Base-by-base conservation (phyloP, 2,113 vertebrate species). In the Leiothrix lutea region DNA sequence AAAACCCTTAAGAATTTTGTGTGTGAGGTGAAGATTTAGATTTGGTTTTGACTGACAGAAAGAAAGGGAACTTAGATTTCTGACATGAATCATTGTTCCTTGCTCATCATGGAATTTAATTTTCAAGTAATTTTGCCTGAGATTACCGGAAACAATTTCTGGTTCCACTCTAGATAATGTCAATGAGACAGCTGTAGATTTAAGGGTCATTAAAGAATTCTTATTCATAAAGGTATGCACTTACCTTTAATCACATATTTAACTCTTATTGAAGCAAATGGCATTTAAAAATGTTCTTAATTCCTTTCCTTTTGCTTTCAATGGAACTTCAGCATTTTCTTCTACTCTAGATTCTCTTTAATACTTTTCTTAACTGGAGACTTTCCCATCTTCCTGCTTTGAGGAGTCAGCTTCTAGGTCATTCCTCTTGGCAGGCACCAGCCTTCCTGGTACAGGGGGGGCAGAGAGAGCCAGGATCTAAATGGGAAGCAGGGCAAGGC, bases 161-260 rank as follows among this genome's bases (percentile, higher is more conserved):
- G 9, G 26, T 54, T 90, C 58, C 26, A 86, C 56, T 92, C n/a
- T 66, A 88, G 75, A 67, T 91, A 91, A 73, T 66, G 22, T 71
- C 18, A 11, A 88, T 90, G 60, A 88, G 86, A 94, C 38, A 80
- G 80, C 51, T 86, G 64, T 80, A 86, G 56, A 67, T 80, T 86
- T 88, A 88, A 91, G 72, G 48, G 22, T 89, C 91, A 73, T 91
- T 94, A 93, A 93, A 93, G 18, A 84, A 93, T 87, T 81, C 81
- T 93, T 81, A 35, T 57, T 90, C 74, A 72, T 78, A 82, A 81
- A 92, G 82, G 31, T 77, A 77, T 61, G 57, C 54, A 48, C 65
- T 86, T 80, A 66, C 64, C 57, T 94, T 89, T 88, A 89, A 92
- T 82, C 56, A 80, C 54, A 20, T 86, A 78, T 84, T 94, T 84